These are phyloP conservation scores for Phalacrocorax pelagicus DNA, from an alignment of 2,113 vertebrate genomes.

Conservation along the genomic window DNA sequence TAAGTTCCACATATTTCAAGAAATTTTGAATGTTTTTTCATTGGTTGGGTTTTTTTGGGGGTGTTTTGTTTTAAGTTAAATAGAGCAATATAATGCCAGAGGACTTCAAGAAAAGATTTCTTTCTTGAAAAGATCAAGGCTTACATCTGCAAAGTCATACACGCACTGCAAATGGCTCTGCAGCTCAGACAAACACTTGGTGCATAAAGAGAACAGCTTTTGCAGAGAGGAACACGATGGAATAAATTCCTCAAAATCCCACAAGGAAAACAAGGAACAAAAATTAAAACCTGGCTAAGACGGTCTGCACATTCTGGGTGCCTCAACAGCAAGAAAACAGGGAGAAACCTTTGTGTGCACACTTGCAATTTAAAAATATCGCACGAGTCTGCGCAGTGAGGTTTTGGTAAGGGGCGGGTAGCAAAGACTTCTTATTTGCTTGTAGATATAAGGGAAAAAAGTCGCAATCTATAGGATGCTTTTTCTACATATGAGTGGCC, in stretches of 20 bases:
- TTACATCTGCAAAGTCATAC: background rate
- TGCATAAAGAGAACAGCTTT: background rate
- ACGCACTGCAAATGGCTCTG: background rate
- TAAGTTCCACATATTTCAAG: background rate
- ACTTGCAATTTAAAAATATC: background rate
- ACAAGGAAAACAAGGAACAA: background rate
- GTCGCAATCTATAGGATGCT: background rate
- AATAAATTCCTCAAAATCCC: background rate
- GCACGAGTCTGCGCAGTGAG: background rate
- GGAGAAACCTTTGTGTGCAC: accelerated
- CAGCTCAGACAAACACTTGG: background rate
- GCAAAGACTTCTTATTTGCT: background rate
- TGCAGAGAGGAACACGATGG: background rate
- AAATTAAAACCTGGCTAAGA: background rate
- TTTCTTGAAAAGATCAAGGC: background rate
- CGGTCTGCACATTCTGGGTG: background rate
- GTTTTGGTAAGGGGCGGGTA: background rate
- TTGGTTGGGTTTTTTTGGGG: too few relatives aligned
- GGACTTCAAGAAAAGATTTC: background rate
- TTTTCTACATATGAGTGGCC: background rate
- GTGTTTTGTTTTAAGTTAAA: background rate
- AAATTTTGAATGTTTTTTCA: background rate
- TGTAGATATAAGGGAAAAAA: background rate
- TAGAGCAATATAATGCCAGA: background rate
- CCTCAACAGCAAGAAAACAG: background rate